phyloP scores from a whole-genome alignment of 2,888 invertebrate genomes.

The Brassicogethes aeneus region DNA sequence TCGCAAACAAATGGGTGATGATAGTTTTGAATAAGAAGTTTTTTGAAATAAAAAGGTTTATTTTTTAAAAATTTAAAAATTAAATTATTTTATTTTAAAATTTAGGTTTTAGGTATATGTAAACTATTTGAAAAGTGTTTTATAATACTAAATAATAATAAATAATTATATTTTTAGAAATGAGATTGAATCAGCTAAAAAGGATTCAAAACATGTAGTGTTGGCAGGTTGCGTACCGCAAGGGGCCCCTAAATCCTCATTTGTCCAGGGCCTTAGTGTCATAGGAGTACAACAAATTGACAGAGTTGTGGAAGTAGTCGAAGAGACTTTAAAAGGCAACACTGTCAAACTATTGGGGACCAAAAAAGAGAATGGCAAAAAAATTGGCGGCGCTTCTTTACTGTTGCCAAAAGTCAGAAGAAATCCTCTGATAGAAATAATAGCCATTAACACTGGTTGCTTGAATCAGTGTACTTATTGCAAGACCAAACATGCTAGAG shows the following conservation, averaged over 20 bases:
- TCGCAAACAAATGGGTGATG: no score
- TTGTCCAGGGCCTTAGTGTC: constrained; percentile 73
- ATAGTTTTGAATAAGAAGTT: no score
- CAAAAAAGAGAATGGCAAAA: constrained; percentile 69
- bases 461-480: constrained; percentile 98
- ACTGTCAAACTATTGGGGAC: constrained; percentile 51
- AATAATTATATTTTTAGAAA: constrained; percentile 51
- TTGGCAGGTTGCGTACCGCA: constrained; percentile 98
- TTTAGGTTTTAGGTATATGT: no score
- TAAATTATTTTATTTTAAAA: no score
- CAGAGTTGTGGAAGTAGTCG: constrained; percentile 93
- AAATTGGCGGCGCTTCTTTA: constrained; percentile 80
- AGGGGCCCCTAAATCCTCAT: constrained; percentile 69
- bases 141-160: constrained; percentile 7
- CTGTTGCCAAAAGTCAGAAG: constrained; percentile 88
- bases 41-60: no score
- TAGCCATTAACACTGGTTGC: constrained; percentile 93
- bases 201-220: constrained; percentile 73
- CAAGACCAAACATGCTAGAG: constrained; percentile 95
- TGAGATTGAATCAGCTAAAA: constrained; percentile 68
- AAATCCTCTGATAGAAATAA: constrained; percentile 95
- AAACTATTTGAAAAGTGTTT: no score
- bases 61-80: no score
- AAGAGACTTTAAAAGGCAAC: constrained; percentile 88
- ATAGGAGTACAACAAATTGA: constrained; percentile 99